Base-by-base conservation (phyloP, 2,113 vertebrate species). In the Bombycilla garrulus region DNA sequence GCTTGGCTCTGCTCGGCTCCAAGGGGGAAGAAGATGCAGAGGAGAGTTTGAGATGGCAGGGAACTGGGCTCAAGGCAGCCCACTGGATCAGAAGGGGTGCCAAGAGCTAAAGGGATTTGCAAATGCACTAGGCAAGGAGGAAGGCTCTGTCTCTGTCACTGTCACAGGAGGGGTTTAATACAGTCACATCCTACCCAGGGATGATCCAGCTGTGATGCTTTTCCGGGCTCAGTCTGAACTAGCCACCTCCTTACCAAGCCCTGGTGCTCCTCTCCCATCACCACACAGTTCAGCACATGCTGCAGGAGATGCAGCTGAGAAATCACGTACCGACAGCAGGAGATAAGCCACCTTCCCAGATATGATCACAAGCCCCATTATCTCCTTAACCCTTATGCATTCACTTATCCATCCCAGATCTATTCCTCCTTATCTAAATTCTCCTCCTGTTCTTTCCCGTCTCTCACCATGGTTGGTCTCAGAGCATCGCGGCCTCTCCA, bases 281-380 rank as follows among this genome's bases (percentile, higher is more conserved):
- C 70, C 29, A 7, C 76, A 48, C 0, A 0, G 53, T 28, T 71
- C 72, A 53, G 56, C 80, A 35, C 2, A 0, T 0, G 0, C 38
- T 44, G 57, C 12, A 5, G n/a, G 53, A n/a, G 33, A 56, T 15
- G 45, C 65, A 72, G 74, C 71, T 1, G 0, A 79, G 56, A 72
- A 92, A 57, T 35, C 79, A 54, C 2, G 0, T 23, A 60, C 40
- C 45, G 40, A 47, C 10, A 7, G 72, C 53, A 42, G 48, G 53
- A 89, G 89, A 92, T 76, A 95, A 93, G 86, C 36, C 77, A 74
- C 65, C 53, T 84, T 90, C 69, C 36, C 66, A 77, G 81, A 91
- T 65, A 92, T 0, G 14, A 94, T 85, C 91, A 76, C 58, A 71
- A 76, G 71, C 38, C 29, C 56, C 42, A 28, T 85, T 92, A 92